Percentiles rank a stretch among this genome's conserved stretches.
Conservation (phyloP, 2,113 vertebrate genomes). For the Indicator indicator region DNA sequence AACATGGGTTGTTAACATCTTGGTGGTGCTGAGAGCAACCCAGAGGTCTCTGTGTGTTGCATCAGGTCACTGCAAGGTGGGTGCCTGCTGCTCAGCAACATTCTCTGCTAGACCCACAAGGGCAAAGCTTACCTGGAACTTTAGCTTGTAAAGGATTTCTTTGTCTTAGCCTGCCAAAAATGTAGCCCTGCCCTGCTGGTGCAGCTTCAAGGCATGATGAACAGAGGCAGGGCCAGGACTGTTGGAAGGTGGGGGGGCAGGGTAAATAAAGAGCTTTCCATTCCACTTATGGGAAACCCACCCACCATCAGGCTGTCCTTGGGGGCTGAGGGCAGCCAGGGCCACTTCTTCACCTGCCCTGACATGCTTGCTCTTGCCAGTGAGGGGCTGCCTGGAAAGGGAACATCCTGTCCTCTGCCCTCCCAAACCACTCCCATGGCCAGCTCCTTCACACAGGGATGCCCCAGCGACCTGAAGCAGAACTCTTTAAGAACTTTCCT, state of each 20-base stretch:
- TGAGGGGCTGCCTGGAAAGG: neutral
- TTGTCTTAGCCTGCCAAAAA: constrained; percentile 8
- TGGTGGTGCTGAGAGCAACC: rapidly evolving
- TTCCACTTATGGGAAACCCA: constrained; percentile 54
- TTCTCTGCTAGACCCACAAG: rapidly evolving
- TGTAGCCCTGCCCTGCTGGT: neutral
- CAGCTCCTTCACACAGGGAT: neutral
- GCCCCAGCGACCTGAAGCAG: neutral
- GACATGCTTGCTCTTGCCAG: neutral
- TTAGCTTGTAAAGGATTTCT: neutral
- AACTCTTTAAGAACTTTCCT: neutral
- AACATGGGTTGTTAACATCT: neutral
- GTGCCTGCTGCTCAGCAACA: rapidly evolving
- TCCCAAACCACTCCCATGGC: neutral
- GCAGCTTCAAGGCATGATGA: neutral
- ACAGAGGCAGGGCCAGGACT: neutral
- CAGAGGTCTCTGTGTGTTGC: rapidly evolving
- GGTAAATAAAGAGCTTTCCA: constrained; percentile 70
- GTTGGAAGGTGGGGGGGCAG: constrained; percentile 21
- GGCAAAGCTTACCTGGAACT: neutral
- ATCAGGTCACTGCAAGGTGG: rapidly evolving
- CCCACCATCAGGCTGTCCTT: neutral
- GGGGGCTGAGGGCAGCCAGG: constrained; percentile 27
- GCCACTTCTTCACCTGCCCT: constrained; percentile 52
- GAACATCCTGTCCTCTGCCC: neutral